phyloP scores from a whole-genome alignment of 23 tunicate species.

The Trididemnum nubilum region DNA sequence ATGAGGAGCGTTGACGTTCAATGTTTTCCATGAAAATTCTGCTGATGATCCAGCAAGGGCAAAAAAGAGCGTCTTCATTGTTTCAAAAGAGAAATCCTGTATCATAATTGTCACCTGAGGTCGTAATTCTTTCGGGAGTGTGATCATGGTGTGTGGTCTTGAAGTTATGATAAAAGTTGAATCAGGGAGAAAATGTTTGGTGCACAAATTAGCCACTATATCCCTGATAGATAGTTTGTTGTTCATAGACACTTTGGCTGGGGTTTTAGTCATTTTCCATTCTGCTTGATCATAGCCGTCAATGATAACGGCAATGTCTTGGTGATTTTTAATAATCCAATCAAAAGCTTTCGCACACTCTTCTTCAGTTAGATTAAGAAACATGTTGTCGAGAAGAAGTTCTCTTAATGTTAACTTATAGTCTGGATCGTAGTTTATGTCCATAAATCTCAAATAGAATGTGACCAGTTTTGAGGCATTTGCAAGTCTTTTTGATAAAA shows the following conservation, averaged over 20 bases:
- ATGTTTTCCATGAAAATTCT: neutral
- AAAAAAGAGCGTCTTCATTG: slow-evolving; percentile 6
- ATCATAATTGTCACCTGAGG: neutral
- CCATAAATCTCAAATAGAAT: neutral
- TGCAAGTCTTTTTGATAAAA: slow-evolving; percentile 6
- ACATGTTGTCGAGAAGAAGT: slow-evolving; percentile 2
- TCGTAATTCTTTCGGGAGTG: neutral
- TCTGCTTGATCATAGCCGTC: slow-evolving; percentile 27
- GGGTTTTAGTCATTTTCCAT: neutral
- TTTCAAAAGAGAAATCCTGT: neutral
- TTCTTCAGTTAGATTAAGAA: neutral
- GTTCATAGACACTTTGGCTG: neutral
- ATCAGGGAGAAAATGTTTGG: neutral
- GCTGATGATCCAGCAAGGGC: neutral
- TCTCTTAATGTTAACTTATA: slow-evolving; percentile 19
- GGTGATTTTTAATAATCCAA: slow-evolving; percentile 8
- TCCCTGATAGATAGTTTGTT: neutral
- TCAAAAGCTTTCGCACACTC: neutral
- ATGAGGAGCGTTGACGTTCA: neutral
- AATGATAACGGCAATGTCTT: neutral
- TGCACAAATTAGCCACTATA: slow-evolving; percentile 1
- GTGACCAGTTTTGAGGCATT: neutral
- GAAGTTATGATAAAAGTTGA: slow-evolving; percentile 1
- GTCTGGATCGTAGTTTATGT: slow-evolving; percentile 1
- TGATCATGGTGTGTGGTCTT: slow-evolving; percentile 9